Evolutionary conservation across 2,888 invertebrate genomes (phyloP).

Genomic region (Coleophora deauratella): DNA sequence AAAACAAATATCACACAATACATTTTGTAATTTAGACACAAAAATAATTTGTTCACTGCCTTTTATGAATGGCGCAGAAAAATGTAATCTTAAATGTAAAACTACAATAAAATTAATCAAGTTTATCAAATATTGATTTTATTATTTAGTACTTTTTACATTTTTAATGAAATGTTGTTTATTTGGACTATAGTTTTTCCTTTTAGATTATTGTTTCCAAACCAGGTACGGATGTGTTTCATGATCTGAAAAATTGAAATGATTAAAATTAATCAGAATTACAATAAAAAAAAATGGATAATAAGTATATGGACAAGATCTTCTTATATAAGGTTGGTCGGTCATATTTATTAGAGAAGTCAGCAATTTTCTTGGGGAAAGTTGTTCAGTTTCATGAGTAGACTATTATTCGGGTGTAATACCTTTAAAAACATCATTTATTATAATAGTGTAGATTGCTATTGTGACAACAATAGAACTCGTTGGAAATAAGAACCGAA

Average conservation of each 20-base stretch:
- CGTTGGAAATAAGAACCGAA: too few relatives aligned
- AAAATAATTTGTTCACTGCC: background rate
- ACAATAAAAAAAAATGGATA: background rate
- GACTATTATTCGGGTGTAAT: too few relatives aligned
- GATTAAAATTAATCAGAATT: background rate
- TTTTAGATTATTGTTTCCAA: slow-evolving; percentile 37
- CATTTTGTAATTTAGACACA: background rate
- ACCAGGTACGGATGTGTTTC: slow-evolving; percentile 29
- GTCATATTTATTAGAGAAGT: background rate
- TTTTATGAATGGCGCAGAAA: background rate
- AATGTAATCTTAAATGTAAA: background rate
- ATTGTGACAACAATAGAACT: too few relatives aligned
- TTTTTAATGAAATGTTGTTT: background rate
- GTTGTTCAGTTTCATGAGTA: too few relatives aligned
- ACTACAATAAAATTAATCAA: background rate
- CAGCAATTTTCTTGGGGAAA: too few relatives aligned
- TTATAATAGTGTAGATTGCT: too few relatives aligned
- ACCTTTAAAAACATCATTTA: too few relatives aligned
- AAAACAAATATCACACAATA: background rate
- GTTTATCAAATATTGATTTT: background rate
- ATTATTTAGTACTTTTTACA: too few relatives aligned
- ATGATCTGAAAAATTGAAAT: slow-evolving; percentile 32
- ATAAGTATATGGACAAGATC: background rate
- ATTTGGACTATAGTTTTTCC: slow-evolving; percentile 23
- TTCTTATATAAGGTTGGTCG: background rate